Base-by-base conservation (phyloP, 2,113 vertebrate species). In the Nothobranchius kuhntae region DNA sequence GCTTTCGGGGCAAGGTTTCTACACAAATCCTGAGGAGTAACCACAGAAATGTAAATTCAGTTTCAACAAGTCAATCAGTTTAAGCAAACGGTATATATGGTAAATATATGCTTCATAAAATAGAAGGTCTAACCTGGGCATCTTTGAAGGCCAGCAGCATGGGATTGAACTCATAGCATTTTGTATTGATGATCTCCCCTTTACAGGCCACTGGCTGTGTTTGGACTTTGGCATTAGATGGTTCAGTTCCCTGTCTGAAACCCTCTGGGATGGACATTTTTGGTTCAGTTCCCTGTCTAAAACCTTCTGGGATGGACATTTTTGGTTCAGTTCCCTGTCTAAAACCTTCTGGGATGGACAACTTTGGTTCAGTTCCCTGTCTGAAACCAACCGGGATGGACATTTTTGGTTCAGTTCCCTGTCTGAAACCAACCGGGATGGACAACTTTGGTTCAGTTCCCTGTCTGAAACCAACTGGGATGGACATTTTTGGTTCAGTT, bases 121-220 rank as follows among this genome's bases (percentile, higher is more conserved):
- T 30, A 47, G 14, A 26, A 14, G 3, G 4, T 62, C 59, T 83
- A n/a, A 93, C 92, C 90, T 91, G 89, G 42, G 91, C 89, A 7
- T 91, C 80, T n/a, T 61, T 30, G 71, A 92, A 92, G 61, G 86
- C 51, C 80, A 90, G 48, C 4, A 14, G 72, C 3, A 26, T 85
- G 6, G 84, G 71, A 59, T 87, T 90, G 68, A 92, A 90, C 60
- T 78, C 66, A 30, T 91, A 92, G 46, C 91, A 92, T 45, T 60
- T 85, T 65, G 74, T 83, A 15, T 69, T 42, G 53, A 92, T 85
- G 63, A 90, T 44, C 11, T 86, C 82, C 2, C 91, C 91, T 8
- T 77, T 54, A 60, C 91, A 91, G 13, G 8, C 11, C 24, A 50
- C 54, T 2, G 3, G 62, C 44, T 84, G 35, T 53, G 24, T 61